Evolutionary conservation across 2,113 vertebrate species (phyloP), one percentile per base, ranked within the genome.

Genomic region (Eleginops maclovinus): DNA sequence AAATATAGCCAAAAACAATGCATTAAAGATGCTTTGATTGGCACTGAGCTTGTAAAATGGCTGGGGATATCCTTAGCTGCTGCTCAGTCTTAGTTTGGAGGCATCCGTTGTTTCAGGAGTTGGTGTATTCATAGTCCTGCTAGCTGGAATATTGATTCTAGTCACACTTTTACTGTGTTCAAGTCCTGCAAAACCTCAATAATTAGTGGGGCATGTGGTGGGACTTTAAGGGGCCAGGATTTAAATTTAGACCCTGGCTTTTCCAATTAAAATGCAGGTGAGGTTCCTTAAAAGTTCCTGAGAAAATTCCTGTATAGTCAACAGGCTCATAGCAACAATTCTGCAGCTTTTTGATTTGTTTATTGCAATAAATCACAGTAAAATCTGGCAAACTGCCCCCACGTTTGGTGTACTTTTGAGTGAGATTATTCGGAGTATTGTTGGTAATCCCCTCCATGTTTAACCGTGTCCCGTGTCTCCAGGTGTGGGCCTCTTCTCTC

Each of bases 401-500:
- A 31, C 7, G 31, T 31, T 31, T 7, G 31, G 31, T 31, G 51
- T 31, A 9, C 9, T 24, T 28, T 9, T 19, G 19, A 8, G 16
- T 4, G 9, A 24, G n/a, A 16, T 40, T 6, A 9, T 22, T 7
- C 24, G 15, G 2, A 36, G 19, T 55, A 36, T 36, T 7, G 40
- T 44, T 14, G 36, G n/a, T 56, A 21, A 9, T 0, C 3, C 17
- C 8, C 19, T 21, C 16, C 0, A 3, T 22, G 43, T 36, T 10
- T 64, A 17, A 41, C 63, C 8, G 4, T 58, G 19, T 44, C 0
- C 2, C 68, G 36, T 70, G 2, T 72, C 49, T 68, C 1, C 75
- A 93, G 92, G 91, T 71, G 95, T 96, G 26, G 97, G 96, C 24
- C 92, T 99, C 71, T 92, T 99, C 51, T 97, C 98, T 19, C 95